Base-by-base conservation (phyloP, 2,113 vertebrate species). In the Acrocephalus arundinaceus region DNA sequence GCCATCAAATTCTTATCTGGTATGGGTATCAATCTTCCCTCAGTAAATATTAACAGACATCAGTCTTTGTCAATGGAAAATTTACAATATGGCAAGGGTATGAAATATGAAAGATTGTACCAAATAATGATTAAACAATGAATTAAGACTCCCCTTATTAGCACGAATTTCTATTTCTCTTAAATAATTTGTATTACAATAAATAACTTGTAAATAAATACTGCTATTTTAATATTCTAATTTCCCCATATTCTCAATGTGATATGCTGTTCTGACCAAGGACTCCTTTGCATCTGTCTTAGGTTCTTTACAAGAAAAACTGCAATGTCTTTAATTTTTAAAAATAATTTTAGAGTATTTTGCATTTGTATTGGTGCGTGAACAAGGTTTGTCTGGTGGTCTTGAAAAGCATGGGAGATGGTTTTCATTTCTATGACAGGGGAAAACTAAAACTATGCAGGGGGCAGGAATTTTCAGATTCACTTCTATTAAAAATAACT, bases 121-220 rank as follows among this genome's bases (percentile, higher is more conserved):
- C n/a, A 72, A 73, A 49, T 61, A 31, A 77, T 7, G 9, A 85
- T 16, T 27, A 63, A 63, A 81, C 5, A 43, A 68, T 76, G 25
- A 87, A 68, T 13, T 10, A 90, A 87, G 43, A 46, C 25, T 72
- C 63, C 12, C 15, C 23, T 16, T 55, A 75, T 55, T 63, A 82
- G n/a, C 31, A 73, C 0, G 0, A n/a, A 22, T 57, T 67, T 24
- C 1, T 49, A 73, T 33, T 90, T 72, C 31, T 31, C 22, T 20
- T 59, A 76, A 46, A 33, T 72, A 79, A 75, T 19, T 12, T 57
- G 37, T 15, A 31, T 16, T 76, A 27, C 10, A 51, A 51, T 21
- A 43, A 35, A 43, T 27, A 68, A 68, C 37, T 59, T 77, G 9
- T 8, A 68, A 86, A 86, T 31, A 37, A 51, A 37, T 11, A 8